phyloP scores from a whole-genome alignment of 2,888 invertebrate species.

The Frankliniella fusca region DNA sequence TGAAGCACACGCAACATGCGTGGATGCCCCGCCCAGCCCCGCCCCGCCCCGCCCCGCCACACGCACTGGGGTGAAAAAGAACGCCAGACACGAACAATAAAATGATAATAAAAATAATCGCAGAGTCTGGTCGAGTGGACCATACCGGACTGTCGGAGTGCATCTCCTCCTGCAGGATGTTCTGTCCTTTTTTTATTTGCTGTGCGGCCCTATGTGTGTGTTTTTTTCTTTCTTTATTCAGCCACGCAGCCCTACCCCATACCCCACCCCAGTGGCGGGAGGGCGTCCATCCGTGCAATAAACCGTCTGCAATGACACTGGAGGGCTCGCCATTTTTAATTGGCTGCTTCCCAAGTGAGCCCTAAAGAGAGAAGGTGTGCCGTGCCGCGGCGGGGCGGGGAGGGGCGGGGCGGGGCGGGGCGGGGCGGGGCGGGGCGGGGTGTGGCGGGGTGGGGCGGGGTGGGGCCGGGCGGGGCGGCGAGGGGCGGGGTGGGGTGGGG shows the following conservation, averaged over 20 bases:
- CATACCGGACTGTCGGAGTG: background rate
- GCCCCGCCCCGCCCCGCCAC: background rate
- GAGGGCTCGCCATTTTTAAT: conserved; percentile 17
- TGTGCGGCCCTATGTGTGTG: background rate
- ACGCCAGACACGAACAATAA: background rate
- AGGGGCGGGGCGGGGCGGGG: background rate
- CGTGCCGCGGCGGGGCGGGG: background rate
- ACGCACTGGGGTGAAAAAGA: background rate
- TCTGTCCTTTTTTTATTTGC: background rate
- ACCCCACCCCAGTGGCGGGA: background rate
- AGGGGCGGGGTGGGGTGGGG: too few species aligned
- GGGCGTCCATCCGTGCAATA: background rate
- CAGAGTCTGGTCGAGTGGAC: background rate
- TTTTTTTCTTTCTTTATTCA: background rate
- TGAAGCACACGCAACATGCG: background rate
- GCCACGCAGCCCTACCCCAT: too few species aligned
- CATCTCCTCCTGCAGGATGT: background rate
- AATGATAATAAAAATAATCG: background rate
- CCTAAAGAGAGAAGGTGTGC: conserved; percentile 1
- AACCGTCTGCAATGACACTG: conserved; percentile 13
- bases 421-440: background rate
- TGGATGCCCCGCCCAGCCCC: background rate
- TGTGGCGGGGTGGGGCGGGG: too few species aligned
- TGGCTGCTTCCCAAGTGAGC: conserved; percentile 22
- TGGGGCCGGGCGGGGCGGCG: too few species aligned